A percentile compares a stretch with the other conserved stretches of the same genome.
Evolutionary conservation across 2,113 vertebrate genomes (phyloP).

Genomic region (Cyphotilapia sp.): DNA sequence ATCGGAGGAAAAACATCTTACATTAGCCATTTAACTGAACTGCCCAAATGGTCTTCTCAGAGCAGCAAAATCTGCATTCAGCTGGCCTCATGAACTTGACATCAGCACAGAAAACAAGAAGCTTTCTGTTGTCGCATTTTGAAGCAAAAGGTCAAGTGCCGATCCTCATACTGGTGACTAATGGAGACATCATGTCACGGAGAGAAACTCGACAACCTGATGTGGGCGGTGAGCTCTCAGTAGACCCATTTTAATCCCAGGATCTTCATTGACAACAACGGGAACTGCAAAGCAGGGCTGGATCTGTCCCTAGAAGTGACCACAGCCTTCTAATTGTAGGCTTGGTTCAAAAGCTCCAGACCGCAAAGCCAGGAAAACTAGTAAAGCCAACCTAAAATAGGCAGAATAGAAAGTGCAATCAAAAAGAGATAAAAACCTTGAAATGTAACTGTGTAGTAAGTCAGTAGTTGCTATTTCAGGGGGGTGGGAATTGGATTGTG

Average conservation of each 20-base stretch:
- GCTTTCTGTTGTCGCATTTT: slow-evolving; percentile 20
- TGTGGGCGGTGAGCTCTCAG: slow-evolving; percentile 2
- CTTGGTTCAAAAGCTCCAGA: background rate
- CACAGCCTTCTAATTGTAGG: background rate
- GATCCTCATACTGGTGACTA: slow-evolving; percentile 23
- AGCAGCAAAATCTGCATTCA: background rate
- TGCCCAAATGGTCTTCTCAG: background rate
- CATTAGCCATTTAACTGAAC: background rate
- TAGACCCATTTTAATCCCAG: slow-evolving; percentile 6
- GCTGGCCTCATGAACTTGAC: background rate
- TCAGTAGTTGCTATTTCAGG: background rate
- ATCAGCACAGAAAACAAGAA: slow-evolving; percentile 24
- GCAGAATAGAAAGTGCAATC: slow-evolving; percentile 27
- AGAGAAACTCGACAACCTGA: background rate
- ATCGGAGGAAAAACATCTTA: background rate
- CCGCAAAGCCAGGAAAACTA: slow-evolving; percentile 12
- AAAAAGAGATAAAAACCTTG: background rate
- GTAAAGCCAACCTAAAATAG: slow-evolving; percentile 2
- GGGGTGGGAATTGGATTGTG: background rate
- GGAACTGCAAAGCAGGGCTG: background rate
- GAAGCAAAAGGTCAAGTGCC: slow-evolving; percentile 47
- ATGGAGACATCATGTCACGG: slow-evolving; percentile 35
- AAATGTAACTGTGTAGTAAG: slow-evolving; percentile 1
- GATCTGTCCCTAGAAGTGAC: background rate
- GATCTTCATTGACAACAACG: background rate